Evolutionary conservation across 2,113 vertebrate species (phyloP), one percentile per base, ranked within the genome.

Genomic region (Halichoerus grypus): DNA sequence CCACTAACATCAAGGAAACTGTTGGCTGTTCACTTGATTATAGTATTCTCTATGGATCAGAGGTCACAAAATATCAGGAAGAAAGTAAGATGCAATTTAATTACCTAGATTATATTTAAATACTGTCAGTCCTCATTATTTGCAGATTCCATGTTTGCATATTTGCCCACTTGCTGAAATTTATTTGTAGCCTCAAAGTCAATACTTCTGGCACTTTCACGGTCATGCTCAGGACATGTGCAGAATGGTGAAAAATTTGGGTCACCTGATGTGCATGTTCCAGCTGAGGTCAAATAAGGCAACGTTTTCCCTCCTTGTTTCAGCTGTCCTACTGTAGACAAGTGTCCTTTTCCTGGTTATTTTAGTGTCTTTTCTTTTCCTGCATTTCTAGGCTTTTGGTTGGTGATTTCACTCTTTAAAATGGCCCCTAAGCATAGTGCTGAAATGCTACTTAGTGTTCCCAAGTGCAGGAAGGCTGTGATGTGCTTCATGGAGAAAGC

Each of bases 31-130:
- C 8, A 14, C 84, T 94, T 94, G 87, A 76, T 95, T 65, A 33
- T 42, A 16, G 26, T 42, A 24, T 46, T 95, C 81, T 81, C 82
- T 55, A 10, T 69, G 49, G 31, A n/a, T 28, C 87, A 33, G 24
- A 94, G 15, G 59, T 91, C 65, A 81, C 28, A 77, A 71, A 96
- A 88, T 88, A 93, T 55, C 4, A 72, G 55, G 53, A 26, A 95
- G 65, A 89, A 97, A 94, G 67, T 14, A 69, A 36, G 22, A 61
- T 74, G n/a, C 22, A 91, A 24, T 72, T 88, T 93, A 92, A 49
- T 96, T 3, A 57, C 36, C 2, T 33, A 79, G 59, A 63, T 67
- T 94, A 10, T 61, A 51, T 82, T 69, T n/a, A 63, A 95, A 88
- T 72, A 49, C 13, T 55, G 55, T 55, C 36, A 80, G 33, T 57